Conservation (phyloP, 2,113 vertebrate species). For the Rhegmatorhina hoffmannsi region DNA sequence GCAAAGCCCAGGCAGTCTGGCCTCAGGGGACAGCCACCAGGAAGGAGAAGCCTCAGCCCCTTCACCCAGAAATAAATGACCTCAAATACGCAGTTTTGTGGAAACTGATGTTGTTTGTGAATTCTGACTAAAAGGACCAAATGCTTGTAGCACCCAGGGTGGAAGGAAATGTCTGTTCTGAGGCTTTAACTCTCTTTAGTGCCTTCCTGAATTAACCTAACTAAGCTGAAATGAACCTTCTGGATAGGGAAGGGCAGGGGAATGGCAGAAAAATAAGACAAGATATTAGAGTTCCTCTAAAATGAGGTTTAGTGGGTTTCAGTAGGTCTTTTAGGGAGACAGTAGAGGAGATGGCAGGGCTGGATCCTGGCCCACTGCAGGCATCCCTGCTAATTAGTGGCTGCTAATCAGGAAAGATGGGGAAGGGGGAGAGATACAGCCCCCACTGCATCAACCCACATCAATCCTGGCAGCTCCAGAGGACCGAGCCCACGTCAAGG, state of each 20-base stretch:
- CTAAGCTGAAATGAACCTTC: background rate
- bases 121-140: background rate
- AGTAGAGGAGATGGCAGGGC: fast-evolving
- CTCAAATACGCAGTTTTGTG: background rate
- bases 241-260: background rate
- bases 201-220: background rate
- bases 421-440: background rate
- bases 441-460: background rate
- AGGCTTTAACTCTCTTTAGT: background rate
- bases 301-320: background rate
- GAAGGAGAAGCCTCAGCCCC: background rate
- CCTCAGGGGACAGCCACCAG: background rate
- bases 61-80: background rate
- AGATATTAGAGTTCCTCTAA: background rate
- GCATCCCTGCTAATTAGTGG: background rate
- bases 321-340: background rate
- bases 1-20: background rate
- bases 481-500: background rate
- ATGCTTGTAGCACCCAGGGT: fast-evolving
- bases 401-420: background rate
- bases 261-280: background rate
- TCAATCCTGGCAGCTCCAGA: background rate
- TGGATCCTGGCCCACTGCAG: background rate
- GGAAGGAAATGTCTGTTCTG: background rate
- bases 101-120: background rate